A percentile compares a stretch with the other conserved stretches of the same genome.
phyloP scores from a whole-genome alignment of 2,797 vertebrate genomes.

The Gadopsis marmoratus region DNA sequence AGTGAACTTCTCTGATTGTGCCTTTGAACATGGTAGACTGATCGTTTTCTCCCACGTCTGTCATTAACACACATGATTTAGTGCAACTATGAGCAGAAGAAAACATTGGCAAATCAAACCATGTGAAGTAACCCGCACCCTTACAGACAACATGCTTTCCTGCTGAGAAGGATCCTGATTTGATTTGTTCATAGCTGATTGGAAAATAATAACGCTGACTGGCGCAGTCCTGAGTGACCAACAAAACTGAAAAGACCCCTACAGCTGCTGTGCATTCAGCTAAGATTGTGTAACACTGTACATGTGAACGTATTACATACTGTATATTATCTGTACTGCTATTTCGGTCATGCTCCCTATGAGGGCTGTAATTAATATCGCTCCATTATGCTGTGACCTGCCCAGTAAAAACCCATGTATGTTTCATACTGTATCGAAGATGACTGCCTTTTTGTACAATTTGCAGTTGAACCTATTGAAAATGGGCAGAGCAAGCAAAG shows the following conservation, averaged over 20 bases:
- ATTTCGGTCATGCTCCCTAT: conserved; percentile 54
- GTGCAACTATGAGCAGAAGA: background rate
- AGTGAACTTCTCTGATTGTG: conserved; percentile 10
- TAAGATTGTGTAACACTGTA: conserved; percentile 46
- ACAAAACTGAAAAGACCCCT: conserved; percentile 33
- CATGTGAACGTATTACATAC: conserved; percentile 34
- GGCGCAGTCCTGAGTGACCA: conserved; percentile 73
- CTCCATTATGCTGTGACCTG: conserved; percentile 31
- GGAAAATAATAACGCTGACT: conserved; percentile 36
- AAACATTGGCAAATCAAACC: background rate
- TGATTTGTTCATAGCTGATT: conserved; percentile 54
- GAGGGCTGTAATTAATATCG: conserved; percentile 45
- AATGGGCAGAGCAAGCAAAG: conserved; percentile 30
- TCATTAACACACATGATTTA: conserved; percentile 11
- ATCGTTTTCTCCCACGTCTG: background rate
- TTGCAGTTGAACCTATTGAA: conserved; percentile 22
- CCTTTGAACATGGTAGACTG: background rate
- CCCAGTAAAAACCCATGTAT: conserved; percentile 8
- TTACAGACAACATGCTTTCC: conserved; percentile 11
- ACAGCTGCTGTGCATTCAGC: conserved; percentile 36
- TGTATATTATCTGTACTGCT: conserved; percentile 34
- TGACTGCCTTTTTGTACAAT: conserved; percentile 4
- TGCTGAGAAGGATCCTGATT: conserved; percentile 42
- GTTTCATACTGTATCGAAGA: conserved; percentile 9
- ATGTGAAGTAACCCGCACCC: conserved; percentile 24